Conservation (phyloP, 37 sponge, comb jelly and placozoan species). For the Oscarella lobularis region DNA sequence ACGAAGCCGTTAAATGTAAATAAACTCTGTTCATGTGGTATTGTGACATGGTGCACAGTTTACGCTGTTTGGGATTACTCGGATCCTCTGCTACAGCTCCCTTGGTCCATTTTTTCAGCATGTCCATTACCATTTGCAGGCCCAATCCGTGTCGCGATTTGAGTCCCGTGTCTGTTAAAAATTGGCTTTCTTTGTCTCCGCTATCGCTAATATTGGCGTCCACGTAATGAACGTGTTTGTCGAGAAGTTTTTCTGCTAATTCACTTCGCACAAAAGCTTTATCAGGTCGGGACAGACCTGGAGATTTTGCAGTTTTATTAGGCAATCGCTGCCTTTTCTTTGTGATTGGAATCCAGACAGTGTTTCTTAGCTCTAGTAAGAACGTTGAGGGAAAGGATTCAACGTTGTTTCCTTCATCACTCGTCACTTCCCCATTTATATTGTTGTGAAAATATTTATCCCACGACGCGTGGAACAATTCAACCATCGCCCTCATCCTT, state of each 20-base stretch:
- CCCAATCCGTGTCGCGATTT: too few species aligned
- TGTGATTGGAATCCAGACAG: background rate
- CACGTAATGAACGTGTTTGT: background rate
- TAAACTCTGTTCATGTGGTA: background rate
- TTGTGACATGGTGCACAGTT: too few species aligned
- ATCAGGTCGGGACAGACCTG: background rate
- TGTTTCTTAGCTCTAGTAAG: background rate
- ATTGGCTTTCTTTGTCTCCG: too few species aligned
- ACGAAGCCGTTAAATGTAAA: background rate
- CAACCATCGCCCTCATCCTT: background rate
- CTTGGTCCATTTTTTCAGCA: too few species aligned
- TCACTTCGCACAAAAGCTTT: background rate
- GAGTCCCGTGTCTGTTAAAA: too few species aligned
- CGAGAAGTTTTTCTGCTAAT: background rate
- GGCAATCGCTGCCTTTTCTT: background rate
- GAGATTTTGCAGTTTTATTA: background rate
- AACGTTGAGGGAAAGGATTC: background rate
- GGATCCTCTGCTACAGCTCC: too few species aligned
- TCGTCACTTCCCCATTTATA: background rate
- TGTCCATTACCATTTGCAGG: too few species aligned
- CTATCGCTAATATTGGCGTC: background rate
- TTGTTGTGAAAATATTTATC: background rate
- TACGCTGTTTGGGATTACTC: too few species aligned
- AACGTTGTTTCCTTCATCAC: background rate
- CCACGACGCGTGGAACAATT: background rate